Evolutionary conservation across 23 tunicate species (phyloP).

Genomic region (Halocynthia roretzi): DNA sequence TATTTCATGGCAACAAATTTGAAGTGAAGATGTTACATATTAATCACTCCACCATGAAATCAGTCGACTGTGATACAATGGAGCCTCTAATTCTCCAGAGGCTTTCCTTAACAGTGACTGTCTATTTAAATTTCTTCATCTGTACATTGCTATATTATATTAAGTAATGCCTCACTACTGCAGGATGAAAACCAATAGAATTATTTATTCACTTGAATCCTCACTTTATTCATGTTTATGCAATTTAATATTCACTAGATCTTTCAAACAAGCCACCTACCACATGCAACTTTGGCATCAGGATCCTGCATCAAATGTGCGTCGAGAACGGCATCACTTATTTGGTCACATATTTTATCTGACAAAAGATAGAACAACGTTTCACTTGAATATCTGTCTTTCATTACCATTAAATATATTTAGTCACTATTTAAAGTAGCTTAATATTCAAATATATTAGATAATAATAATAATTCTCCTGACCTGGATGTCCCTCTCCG

Average conservation of each 20-base stretch:
- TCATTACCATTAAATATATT: neutral
- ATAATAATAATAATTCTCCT: neutral
- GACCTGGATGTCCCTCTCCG: constrained; percentile 99
- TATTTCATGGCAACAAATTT: too few species aligned
- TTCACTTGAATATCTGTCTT: neutral
- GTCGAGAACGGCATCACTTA: constrained; percentile 95
- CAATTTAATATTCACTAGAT: neutral
- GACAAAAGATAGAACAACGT: constrained; percentile 14
- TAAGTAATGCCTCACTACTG: too few species aligned
- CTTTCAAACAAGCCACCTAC: constrained; percentile 24
- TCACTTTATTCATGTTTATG: too few species aligned
- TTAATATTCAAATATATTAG: neutral
- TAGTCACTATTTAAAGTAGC: neutral
- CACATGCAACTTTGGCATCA: constrained; percentile 99
- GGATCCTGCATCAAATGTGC: constrained; percentile 92
- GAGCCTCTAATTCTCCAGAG: too few species aligned
- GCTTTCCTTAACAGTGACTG: too few species aligned
- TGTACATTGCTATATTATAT: too few species aligned
- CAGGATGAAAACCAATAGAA: too few species aligned
- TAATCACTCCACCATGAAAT: too few species aligned
- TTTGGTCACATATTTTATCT: constrained; percentile 97
- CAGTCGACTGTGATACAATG: too few species aligned
- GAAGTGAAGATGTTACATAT: too few species aligned
- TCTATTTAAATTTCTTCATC: too few species aligned
- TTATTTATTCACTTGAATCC: too few species aligned